Evolutionary conservation across 35 echinoderm and acorn worm genomes (phyloP).

Genomic region (Apostichopus parvimensis): DNA sequence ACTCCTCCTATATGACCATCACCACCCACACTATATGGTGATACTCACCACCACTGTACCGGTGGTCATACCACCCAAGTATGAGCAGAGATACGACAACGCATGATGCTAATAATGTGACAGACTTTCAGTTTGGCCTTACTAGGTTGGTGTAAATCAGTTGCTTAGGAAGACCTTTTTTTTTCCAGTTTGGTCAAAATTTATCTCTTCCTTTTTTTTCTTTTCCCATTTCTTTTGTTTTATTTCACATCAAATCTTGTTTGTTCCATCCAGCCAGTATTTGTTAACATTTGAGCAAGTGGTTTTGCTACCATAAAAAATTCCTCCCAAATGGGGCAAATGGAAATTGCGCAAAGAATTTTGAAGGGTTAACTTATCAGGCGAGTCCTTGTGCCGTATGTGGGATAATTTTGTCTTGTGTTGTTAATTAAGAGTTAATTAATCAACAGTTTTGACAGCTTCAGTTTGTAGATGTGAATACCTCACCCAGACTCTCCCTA

Average conservation of each 20-base stretch:
- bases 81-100: not conserved
- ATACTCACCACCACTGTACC: not conserved
- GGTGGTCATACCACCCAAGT: slow-evolving; percentile 13
- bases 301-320: too few species aligned
- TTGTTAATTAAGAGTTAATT: too few species aligned
- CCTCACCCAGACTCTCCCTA: too few species aligned
- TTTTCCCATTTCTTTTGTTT: not conserved
- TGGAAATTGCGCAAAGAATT: too few species aligned
- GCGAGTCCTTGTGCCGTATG: too few species aligned
- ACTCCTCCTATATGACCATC: not conserved
- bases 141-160: slow-evolving; percentile 33
- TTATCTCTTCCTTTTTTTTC: not conserved
- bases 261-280: not conserved
- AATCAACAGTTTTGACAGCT: too few species aligned
- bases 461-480: too few species aligned
- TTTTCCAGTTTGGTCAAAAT: slow-evolving; percentile 7
- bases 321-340: too few species aligned
- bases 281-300: too few species aligned
- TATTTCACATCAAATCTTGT: slow-evolving; percentile 6
- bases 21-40: not conserved
- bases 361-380: too few species aligned
- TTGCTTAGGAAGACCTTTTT: slow-evolving; percentile 22
- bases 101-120: not conserved
- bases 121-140: slow-evolving; percentile 35
- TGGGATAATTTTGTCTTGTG: too few species aligned